phyloP scores from a whole-genome alignment of 2,888 invertebrate species.

The Bedellia somnulentella region DNA sequence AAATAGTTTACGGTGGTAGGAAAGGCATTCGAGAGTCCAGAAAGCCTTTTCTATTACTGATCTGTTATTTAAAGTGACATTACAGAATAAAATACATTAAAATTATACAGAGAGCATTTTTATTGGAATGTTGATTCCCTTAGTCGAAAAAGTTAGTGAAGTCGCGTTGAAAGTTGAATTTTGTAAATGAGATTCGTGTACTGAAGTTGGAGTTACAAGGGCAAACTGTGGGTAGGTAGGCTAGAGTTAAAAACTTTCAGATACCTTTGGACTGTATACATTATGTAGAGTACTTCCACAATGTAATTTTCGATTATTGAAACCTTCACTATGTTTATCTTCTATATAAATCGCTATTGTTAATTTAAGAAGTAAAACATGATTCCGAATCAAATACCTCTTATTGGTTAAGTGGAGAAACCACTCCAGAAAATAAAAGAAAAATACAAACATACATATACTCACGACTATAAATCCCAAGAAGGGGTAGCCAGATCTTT shows the following conservation, averaged over 20 bases:
- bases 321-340: too few species aligned
- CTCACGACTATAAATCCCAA: too few species aligned
- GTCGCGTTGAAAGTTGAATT: background rate
- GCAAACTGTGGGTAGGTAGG: background rate
- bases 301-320: too few species aligned
- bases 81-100: slow-evolving; percentile 57
- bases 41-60: slow-evolving; percentile 35
- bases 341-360: too few species aligned
- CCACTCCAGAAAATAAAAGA: too few species aligned
- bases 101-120: slow-evolving; percentile 44
- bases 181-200: background rate
- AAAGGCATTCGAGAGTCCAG: slow-evolving; percentile 14
- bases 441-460: too few species aligned
- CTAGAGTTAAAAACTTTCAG: background rate
- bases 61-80: slow-evolving; percentile 54
- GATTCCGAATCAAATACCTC: too few species aligned
- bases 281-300: too few species aligned
- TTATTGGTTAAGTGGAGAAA: too few species aligned
- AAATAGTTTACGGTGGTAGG: slow-evolving; percentile 38
- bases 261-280: background rate
- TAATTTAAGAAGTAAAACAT: too few species aligned
- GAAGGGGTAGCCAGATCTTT: too few species aligned
- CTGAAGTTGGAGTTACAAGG: background rate
- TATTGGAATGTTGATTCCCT: slow-evolving; percentile 15
- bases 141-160: background rate